Conservation (phyloP, 2,888 invertebrate genomes). For the Caenorhabditis doughertyi region DNA sequence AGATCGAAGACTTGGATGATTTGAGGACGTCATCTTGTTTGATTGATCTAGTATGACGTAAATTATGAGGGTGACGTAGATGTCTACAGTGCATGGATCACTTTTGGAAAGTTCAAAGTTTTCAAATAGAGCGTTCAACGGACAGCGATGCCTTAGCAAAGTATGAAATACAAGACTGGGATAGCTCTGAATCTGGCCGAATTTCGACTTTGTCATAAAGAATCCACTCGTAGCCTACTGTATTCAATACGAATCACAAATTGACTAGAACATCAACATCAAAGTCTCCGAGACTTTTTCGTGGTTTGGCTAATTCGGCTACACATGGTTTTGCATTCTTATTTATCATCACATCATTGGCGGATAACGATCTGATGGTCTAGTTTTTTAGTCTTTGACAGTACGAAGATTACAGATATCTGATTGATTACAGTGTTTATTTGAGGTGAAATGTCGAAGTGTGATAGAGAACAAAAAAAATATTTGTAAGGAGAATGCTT, state of each 20-base stretch:
- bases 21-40: too few species aligned
- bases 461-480: not conserved
- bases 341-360: slow-evolving; percentile 19
- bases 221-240: slow-evolving; percentile 5
- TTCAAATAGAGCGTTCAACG: too few species aligned
- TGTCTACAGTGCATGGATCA: too few species aligned
- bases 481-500: too few species aligned
- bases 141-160: too few species aligned
- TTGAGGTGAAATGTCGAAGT: not conserved
- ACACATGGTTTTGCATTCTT: slow-evolving; percentile 15
- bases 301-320: slow-evolving; percentile 18
- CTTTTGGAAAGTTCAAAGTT: too few species aligned
- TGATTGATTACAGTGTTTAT: slow-evolving; percentile 14
- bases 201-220: not conserved
- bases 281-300: slow-evolving; percentile 15
- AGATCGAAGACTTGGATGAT: too few species aligned
- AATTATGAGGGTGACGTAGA: too few species aligned
- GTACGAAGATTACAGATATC: not conserved
- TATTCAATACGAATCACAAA: slow-evolving; percentile 33
- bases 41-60: too few species aligned
- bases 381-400: slow-evolving; percentile 33
- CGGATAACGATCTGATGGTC: slow-evolving; percentile 10
- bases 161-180: too few species aligned
- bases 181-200: too few species aligned
- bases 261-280: slow-evolving; percentile 16